phyloP scores from a whole-genome alignment of 2,888 invertebrate genomes.

The Sminthurides aquaticus region DNA sequence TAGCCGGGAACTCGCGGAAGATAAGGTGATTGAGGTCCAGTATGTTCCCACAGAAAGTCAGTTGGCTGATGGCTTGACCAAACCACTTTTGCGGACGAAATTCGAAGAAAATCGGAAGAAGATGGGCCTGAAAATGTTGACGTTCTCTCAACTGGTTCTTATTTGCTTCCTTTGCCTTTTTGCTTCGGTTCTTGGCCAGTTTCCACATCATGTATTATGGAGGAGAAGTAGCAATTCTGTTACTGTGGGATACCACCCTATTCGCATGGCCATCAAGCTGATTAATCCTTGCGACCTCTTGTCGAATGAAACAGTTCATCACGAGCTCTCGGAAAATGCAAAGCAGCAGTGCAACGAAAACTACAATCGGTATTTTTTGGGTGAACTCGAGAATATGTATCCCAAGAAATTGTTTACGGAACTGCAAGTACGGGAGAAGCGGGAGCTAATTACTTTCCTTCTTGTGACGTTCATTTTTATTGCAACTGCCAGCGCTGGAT shows the following conservation, averaged over 20 bases:
- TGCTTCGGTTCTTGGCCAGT: not conserved
- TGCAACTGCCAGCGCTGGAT: not conserved
- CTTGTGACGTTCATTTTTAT: not conserved
- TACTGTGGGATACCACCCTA: not conserved
- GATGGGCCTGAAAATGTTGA: not conserved
- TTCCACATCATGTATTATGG: slow-evolving; percentile 12
- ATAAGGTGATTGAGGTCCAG: not conserved
- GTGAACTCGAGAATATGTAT: slow-evolving; percentile 8
- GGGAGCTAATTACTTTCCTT: not conserved
- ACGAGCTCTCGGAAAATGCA: not conserved
- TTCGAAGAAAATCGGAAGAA: slow-evolving; percentile 3
- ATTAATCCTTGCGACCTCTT: slow-evolving; percentile 11
- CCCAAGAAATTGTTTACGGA: slow-evolving; percentile 3
- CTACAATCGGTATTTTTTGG: slow-evolving; percentile 9
- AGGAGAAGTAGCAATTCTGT: slow-evolving; percentile 6
- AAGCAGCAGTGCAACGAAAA: not conserved
- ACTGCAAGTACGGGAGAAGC: not conserved
- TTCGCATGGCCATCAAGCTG: not conserved
- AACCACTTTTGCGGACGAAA: slow-evolving; percentile 13
- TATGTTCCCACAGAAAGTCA: slow-evolving; percentile 9
- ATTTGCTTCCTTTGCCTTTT: not conserved
- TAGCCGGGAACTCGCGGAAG: slow-evolving; percentile 10
- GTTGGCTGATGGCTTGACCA: slow-evolving; percentile 18
- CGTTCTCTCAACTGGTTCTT: not conserved
- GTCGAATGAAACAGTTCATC: not conserved